Conservation (phyloP, 2,113 vertebrate genomes). For the Rhinopomastus cyanomelas region DNA sequence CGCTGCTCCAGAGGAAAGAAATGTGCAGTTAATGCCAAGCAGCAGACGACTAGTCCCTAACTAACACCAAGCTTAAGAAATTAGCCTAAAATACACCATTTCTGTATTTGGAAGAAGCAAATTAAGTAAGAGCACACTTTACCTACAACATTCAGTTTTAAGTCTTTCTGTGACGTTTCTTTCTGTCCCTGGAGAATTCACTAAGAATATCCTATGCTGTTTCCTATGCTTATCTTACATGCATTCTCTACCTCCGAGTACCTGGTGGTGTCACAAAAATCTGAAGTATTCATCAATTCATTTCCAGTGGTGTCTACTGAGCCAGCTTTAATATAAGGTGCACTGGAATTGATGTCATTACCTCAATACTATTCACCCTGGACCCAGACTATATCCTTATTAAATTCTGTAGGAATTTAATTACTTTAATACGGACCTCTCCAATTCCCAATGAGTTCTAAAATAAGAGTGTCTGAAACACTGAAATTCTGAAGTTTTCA, state of each 20-base stretch:
- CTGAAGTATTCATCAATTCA: constrained; percentile 1
- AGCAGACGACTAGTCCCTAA: not conserved
- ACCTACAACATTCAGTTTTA: constrained; percentile 27
- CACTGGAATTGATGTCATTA: not conserved
- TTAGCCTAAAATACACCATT: not conserved
- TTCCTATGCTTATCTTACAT: constrained; percentile 9
- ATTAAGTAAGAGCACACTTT: not conserved
- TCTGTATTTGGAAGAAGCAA: not conserved
- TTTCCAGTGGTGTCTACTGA: not conserved
- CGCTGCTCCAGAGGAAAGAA: not conserved
- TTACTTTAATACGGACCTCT: not conserved
- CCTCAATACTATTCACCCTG: not conserved
- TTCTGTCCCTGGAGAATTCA: constrained; percentile 22
- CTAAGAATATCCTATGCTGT: not conserved
- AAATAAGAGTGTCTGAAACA: not conserved
- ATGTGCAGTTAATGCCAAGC: not conserved
- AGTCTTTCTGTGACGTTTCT: not conserved
- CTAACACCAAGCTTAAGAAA: not conserved
- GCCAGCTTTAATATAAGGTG: not conserved
- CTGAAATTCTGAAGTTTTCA: not conserved
- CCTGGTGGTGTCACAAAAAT: not conserved
- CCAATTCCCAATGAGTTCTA: not conserved
- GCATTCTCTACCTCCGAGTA: constrained; percentile 22
- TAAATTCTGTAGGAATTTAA: not conserved
- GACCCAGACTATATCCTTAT: not conserved